phyloP scores from a whole-genome alignment of 2,888 invertebrate species.

The Nomada hirtipes region DNA sequence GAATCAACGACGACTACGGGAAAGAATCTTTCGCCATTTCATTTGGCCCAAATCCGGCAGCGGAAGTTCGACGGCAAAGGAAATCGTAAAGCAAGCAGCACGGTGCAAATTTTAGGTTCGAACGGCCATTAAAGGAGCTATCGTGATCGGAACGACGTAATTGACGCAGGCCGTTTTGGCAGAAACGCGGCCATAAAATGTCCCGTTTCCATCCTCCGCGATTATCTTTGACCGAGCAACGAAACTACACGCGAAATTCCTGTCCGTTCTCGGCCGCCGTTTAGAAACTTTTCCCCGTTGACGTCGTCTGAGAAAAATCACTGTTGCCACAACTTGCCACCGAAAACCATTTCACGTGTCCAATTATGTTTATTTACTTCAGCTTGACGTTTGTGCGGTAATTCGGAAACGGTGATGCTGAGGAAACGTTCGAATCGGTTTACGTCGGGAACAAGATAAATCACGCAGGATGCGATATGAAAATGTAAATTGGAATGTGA shows the following conservation, averaged over 20 bases:
- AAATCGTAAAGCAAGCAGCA: neutral
- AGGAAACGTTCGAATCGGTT: no score
- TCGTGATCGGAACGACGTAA: neutral
- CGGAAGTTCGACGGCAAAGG: neutral
- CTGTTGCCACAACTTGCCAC: neutral
- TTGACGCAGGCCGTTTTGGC: constrained; percentile 3
- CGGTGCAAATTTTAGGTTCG: constrained; percentile 11
- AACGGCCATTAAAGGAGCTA: constrained; percentile 6
- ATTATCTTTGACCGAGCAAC: constrained; percentile 10
- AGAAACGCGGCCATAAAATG: constrained; percentile 23
- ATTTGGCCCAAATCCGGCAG: neutral
- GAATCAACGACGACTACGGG: neutral
- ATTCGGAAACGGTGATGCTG: no score
- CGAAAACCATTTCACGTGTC: no score
- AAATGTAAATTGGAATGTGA: no score
- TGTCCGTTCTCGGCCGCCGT: constrained; percentile 16
- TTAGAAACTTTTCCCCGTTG: constrained; percentile 37
- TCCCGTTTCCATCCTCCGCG: constrained; percentile 24
- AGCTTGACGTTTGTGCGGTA: no score
- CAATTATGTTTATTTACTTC: no score
- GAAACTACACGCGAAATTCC: constrained; percentile 17
- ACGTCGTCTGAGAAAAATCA: constrained; percentile 28
- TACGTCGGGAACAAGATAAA: no score
- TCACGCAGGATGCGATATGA: no score
- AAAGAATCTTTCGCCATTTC: neutral